Conservation (phyloP, 2,888 invertebrate species). For the Copidosoma aretas region DNA sequence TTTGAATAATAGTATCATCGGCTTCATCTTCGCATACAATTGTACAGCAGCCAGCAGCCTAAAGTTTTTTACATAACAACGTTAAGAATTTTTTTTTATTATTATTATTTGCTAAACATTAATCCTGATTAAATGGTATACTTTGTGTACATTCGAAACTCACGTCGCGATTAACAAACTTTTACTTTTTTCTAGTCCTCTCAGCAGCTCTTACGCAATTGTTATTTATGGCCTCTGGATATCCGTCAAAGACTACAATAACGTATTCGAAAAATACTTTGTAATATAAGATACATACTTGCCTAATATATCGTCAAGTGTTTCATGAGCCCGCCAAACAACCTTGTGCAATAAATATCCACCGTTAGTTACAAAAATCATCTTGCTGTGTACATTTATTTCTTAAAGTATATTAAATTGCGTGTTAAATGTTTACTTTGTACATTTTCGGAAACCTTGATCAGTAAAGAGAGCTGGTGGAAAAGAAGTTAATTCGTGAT, state of each 20-base stretch:
- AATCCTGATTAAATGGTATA: not conserved
- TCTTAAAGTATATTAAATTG: too few relatives aligned
- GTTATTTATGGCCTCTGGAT: not conserved
- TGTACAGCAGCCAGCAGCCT: not conserved
- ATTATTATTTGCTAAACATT: not conserved
- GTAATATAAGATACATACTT: too few relatives aligned
- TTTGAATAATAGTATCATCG: not conserved
- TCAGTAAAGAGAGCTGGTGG: not conserved
- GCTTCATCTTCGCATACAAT: not conserved
- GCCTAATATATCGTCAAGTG: not conserved
- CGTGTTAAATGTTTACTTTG: not conserved
- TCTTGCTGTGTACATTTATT: not conserved
- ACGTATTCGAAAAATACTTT: too few relatives aligned
- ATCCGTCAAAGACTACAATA: not conserved
- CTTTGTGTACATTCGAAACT: not conserved
- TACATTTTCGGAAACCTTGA: not conserved
- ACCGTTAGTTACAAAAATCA: not conserved
- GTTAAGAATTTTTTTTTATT: too few relatives aligned
- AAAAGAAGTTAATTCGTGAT: not conserved
- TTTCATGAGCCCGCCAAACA: not conserved
- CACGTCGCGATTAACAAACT: not conserved
- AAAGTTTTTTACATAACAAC: too few relatives aligned
- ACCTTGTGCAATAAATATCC: not conserved
- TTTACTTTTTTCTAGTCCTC: not conserved
- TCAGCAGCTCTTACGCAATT: not conserved